phyloP scores from a whole-genome alignment of 2,113 vertebrate species.

The Brachypteracias leptosomus region DNA sequence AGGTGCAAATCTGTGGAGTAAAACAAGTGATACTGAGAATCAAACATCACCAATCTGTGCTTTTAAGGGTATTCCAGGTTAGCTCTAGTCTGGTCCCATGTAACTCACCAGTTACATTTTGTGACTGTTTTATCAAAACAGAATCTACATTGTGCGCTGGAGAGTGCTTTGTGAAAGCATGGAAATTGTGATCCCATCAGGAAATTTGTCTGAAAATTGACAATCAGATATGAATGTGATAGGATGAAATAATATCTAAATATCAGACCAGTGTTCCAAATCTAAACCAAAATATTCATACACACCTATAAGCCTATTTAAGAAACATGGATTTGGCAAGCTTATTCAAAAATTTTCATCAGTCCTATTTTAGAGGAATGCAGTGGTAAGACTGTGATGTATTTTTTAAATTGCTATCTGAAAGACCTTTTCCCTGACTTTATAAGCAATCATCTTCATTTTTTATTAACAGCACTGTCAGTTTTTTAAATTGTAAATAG shows the following conservation, averaged over 20 bases:
- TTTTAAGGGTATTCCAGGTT: neutral
- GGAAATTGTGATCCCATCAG: neutral
- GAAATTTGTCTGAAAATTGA: neutral
- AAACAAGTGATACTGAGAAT: neutral
- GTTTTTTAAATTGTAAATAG: neutral
- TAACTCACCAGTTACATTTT: neutral
- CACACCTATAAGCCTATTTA: neutral
- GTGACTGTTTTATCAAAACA: neutral
- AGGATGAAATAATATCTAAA: neutral
- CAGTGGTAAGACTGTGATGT: neutral
- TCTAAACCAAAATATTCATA: neutral
- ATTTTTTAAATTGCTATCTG: neutral
- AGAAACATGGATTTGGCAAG: neutral
- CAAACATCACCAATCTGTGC: accelerated
- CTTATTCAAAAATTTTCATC: neutral
- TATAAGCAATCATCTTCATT: neutral
- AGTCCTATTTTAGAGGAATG: neutral
- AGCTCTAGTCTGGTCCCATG: neutral
- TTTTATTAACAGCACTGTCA: neutral
- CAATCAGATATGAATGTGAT: neutral
- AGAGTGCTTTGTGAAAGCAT: neutral
- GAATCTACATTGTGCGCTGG: neutral
- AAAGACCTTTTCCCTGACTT: neutral
- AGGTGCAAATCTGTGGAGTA: neutral
- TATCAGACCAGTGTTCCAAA: neutral